A percentile compares a stretch with the other conserved stretches of the same genome.
Conservation (phyloP, 2,888 invertebrate species). For the Agrilus biguttatus region DNA sequence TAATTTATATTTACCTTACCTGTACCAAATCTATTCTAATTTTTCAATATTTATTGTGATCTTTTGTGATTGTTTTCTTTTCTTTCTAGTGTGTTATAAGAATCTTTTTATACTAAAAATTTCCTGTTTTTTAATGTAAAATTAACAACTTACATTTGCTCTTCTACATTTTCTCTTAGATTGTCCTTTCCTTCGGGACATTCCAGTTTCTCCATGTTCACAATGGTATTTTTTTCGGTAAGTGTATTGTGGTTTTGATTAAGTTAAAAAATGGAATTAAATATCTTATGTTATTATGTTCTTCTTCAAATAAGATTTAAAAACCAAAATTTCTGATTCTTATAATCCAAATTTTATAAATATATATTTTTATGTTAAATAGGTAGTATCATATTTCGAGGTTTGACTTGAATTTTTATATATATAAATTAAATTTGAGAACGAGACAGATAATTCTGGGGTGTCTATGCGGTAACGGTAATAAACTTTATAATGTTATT, state of each 20-base stretch:
- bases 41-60: not conserved
- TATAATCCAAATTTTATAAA: too few species aligned
- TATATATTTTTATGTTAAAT: slow-evolving; percentile 1
- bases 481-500: slow-evolving; percentile 2
- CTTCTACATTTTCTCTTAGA: slow-evolving; percentile 27
- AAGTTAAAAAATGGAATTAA: too few species aligned
- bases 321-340: too few species aligned
- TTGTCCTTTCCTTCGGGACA: slow-evolving; percentile 88
- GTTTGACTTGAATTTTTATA: too few species aligned
- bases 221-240: slow-evolving; percentile 75
- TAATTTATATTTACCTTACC: slow-evolving; percentile 12
- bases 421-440: too few species aligned
- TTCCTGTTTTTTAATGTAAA: not conserved
- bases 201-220: slow-evolving; percentile 77
- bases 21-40: not conserved
- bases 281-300: too few species aligned
- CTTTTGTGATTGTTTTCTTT: not conserved
- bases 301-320: too few species aligned
- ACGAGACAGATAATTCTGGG: not conserved
- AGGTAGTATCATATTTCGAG: too few species aligned
- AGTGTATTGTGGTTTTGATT: slow-evolving; percentile 29
- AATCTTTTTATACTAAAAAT: too few species aligned
- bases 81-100: not conserved
- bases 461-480: too few species aligned
- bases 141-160: not conserved